Conservation (phyloP, 2,113 vertebrate genomes). For the Lichenostomus cassidix region DNA sequence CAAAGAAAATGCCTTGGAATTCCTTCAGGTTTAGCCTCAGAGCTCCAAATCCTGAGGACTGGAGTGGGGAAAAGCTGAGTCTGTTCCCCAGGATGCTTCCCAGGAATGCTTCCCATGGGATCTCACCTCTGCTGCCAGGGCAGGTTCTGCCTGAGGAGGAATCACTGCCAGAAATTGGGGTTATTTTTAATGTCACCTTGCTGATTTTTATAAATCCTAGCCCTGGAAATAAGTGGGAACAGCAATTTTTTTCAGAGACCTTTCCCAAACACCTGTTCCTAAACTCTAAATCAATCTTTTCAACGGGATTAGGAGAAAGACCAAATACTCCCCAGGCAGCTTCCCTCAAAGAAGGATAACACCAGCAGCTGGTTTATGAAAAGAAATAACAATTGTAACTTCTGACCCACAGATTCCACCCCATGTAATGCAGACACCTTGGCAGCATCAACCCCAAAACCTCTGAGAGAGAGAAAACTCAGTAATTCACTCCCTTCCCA, state of each 20-base stretch:
- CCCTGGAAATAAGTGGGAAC: not conserved
- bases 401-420: not conserved
- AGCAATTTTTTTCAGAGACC: not conserved
- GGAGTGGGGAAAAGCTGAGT: not conserved
- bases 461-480: not conserved
- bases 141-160: not conserved
- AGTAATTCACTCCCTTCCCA: not conserved
- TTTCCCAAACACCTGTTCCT: not conserved
- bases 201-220: not conserved
- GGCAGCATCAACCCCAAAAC: not conserved
- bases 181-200: not conserved
- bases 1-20: not conserved
- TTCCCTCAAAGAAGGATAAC: not conserved
- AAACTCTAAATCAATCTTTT: not conserved
- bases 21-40: not conserved
- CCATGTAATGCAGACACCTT: fast-evolving
- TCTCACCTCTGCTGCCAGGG: not conserved
- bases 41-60: not conserved
- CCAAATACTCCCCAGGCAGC: not conserved
- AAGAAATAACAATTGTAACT: not conserved
- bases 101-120: not conserved
- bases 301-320: not conserved
- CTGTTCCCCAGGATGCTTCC: not conserved
- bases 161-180: not conserved
- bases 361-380: not conserved